phyloP scores from a whole-genome alignment of 2,797 vertebrate species.

The Betta splendens region DNA sequence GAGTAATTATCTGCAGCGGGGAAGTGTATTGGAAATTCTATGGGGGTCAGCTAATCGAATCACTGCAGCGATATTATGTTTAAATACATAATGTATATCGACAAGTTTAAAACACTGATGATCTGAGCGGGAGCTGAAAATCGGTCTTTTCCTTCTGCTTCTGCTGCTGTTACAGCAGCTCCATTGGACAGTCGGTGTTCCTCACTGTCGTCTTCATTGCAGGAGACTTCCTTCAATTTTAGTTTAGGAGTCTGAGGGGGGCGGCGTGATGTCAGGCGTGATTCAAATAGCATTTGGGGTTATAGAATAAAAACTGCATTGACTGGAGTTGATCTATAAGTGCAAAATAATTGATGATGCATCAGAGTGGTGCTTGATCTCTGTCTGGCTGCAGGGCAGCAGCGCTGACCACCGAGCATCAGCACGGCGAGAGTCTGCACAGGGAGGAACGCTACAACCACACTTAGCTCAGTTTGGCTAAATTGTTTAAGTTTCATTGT shows the following conservation, averaged over 20 bases:
- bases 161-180: no score
- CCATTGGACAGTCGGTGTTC: background rate
- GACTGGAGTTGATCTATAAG: slow-evolving; percentile 12
- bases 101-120: slow-evolving; percentile 6
- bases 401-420: background rate
- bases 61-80: background rate
- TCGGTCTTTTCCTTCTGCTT: background rate
- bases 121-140: slow-evolving; percentile 6
- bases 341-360: slow-evolving; percentile 25
- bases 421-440: background rate
- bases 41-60: slow-evolving; percentile 40
- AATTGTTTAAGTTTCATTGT: slow-evolving; percentile 1
- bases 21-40: slow-evolving; percentile 35
- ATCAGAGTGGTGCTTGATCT: slow-evolving; percentile 24
- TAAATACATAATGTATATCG: no score
- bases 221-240: background rate
- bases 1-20: slow-evolving; percentile 36
- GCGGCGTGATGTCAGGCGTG: background rate
- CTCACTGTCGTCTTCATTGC: background rate
- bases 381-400: slow-evolving; percentile 13
- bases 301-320: slow-evolving; percentile 11
- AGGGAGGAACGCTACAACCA: slow-evolving; percentile 3
- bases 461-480: no score
- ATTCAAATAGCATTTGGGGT: slow-evolving; percentile 5
- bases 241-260: background rate